Percentiles rank a stretch among this genome's conserved stretches.
Evolutionary conservation across 2,888 invertebrate species (phyloP).

Genomic region (Drosophila neoperkinsi): DNA sequence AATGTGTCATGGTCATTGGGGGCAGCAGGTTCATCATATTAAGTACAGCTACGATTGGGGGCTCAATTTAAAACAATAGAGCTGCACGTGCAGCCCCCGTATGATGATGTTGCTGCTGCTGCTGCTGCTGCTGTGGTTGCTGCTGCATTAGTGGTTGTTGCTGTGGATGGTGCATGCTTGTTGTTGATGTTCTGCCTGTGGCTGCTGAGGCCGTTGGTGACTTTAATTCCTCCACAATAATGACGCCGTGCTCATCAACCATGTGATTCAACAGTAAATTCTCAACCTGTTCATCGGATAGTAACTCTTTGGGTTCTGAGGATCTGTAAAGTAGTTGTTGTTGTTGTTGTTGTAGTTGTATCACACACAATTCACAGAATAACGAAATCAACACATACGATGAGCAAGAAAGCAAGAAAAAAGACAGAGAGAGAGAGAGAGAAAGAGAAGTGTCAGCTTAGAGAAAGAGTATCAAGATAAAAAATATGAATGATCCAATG

Average conservation of each 20-base stretch:
- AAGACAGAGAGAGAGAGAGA: conserved; percentile 5
- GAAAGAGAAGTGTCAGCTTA: conserved; percentile 4
- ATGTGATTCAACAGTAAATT: conserved; percentile 83
- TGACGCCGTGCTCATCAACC: conserved; percentile 82
- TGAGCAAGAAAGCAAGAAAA: conserved; percentile 6
- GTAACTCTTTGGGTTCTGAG: conserved; percentile 84
- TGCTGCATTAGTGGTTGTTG: conserved; percentile 45
- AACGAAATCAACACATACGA: conserved; percentile 36
- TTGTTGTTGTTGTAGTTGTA: conserved; percentile 29
- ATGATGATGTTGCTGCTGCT: conserved; percentile 53
- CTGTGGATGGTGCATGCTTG: conserved; percentile 54
- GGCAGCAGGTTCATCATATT: conserved; percentile 4
- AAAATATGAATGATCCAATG: conserved; percentile 9
- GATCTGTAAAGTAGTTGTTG: conserved; percentile 72
- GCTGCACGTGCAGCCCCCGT: conserved; percentile 53
- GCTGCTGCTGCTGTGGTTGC: conserved; percentile 21
- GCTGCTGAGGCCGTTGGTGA: conserved; percentile 65
- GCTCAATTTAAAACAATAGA: conserved; percentile 57
- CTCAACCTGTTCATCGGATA: conserved; percentile 85
- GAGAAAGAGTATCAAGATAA: conserved; percentile 2
- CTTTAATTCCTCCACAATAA: conserved; percentile 81
- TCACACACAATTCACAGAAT: conserved; percentile 25
- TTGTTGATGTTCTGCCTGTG: conserved; percentile 44
- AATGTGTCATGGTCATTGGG: conserved; percentile 33
- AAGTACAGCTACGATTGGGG: conserved; percentile 7